Conservation (phyloP, 1,140 invertebrate genomes). For the Trypoxylus dichotomus region DNA sequence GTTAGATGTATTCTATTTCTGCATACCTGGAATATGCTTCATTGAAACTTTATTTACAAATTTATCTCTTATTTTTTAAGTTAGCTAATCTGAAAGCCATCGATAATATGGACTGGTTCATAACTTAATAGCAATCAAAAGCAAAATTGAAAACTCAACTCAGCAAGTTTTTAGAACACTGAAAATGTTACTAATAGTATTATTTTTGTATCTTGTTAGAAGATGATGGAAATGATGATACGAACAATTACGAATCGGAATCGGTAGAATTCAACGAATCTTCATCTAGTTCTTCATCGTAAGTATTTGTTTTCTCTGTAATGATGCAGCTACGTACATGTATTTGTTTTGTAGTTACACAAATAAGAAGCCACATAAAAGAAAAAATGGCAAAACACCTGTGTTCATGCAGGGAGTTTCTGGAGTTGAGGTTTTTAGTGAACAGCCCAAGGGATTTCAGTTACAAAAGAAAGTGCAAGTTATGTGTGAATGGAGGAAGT, state of each 20-base stretch:
- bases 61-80: too few relatives aligned
- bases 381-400: constrained; percentile 63
- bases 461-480: constrained; percentile 77
- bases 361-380: constrained; percentile 37
- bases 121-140: too few relatives aligned
- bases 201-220: constrained; percentile 43
- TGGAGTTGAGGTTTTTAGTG: constrained; percentile 67
- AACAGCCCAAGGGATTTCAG: constrained; percentile 63
- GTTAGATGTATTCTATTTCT: too few relatives aligned
- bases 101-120: too few relatives aligned
- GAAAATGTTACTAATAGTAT: not conserved
- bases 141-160: too few relatives aligned
- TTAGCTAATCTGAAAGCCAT: too few relatives aligned
- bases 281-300: constrained; percentile 41
- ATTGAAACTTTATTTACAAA: too few relatives aligned
- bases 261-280: constrained; percentile 12
- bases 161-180: too few relatives aligned
- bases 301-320: constrained; percentile 29
- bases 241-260: constrained; percentile 52
- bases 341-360: not conserved
- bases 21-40: too few relatives aligned
- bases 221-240: constrained; percentile 55
- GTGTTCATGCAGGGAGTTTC: constrained; percentile 81
- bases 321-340: not conserved
- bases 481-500: constrained; percentile 79